A percentile compares a stretch with the other conserved stretches of the same genome.
phyloP scores from a whole-genome alignment of 2,113 vertebrate genomes.

The Cinclus mexicanus region DNA sequence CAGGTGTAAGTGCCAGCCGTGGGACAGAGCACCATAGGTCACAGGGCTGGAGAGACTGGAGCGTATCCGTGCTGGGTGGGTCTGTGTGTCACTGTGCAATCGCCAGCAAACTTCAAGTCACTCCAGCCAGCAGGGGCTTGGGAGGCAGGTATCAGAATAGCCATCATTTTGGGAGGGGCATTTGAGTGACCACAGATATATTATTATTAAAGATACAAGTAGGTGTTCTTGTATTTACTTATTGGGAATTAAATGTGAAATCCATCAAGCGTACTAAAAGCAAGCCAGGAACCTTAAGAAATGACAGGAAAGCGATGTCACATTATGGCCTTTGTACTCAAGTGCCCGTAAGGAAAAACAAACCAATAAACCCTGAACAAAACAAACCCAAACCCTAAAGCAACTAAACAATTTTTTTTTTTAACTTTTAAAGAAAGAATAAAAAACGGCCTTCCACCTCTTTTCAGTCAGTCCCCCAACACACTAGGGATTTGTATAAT shows the following conservation, averaged over 20 bases:
- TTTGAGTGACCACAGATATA: not conserved
- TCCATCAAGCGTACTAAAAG: not conserved
- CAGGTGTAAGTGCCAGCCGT: not conserved
- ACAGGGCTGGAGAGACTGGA: fast-evolving
- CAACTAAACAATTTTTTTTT: not conserved
- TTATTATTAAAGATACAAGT: not conserved
- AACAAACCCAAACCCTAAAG: not conserved
- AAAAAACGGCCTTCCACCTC: not conserved
- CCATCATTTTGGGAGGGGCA: not conserved
- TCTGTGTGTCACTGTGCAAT: not conserved
- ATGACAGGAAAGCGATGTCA: not conserved
- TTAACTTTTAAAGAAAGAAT: not conserved
- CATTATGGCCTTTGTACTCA: not conserved
- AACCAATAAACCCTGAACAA: not conserved
- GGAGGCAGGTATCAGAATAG: not conserved
- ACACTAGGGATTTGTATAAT: not conserved
- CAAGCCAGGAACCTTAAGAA: not conserved
- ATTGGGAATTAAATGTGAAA: not conserved
- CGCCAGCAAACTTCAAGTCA: not conserved
- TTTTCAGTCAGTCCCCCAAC: not conserved
- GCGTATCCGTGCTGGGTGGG: fast-evolving
- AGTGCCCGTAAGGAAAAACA: not conserved
- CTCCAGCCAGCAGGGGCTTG: not conserved
- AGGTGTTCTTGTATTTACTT: not conserved
- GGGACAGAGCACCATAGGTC: fast-evolving